Base-by-base conservation (phyloP, 2,888 invertebrate species). In the Tridacna gigas region DNA sequence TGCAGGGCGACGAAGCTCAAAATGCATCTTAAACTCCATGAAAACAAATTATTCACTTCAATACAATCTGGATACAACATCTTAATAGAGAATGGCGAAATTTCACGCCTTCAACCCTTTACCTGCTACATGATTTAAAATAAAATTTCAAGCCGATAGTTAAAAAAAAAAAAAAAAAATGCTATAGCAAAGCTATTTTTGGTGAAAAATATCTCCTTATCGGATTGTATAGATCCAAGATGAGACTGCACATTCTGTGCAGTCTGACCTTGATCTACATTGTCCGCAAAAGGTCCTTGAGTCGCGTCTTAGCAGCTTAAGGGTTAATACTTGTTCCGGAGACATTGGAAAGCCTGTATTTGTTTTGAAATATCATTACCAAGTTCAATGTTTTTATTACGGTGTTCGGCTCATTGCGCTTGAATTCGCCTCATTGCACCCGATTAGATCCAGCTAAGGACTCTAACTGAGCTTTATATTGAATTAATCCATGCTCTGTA, bases 101-200 rank as follows among this genome's bases (percentile, higher is more conserved):
- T 82, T 82, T 85, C 82, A 85, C 82, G 78, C 85, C 82, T 67
- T 71, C 48, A 63, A 85, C 85, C n/a, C n/a, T n/a, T n/a, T n/a
- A n/a, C n/a, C n/a, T n/a, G n/a, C n/a, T n/a, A n/a, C n/a, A n/a
- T n/a, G n/a, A n/a, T n/a, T n/a, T n/a, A n/a, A n/a, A n/a, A n/a
- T n/a, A n/a, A n/a, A n/a, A n/a, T n/a, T n/a, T n/a, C n/a, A n/a
- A n/a, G n/a, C n/a, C n/a, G n/a, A n/a, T n/a, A n/a, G n/a, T n/a
- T n/a, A n/a, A n/a, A n/a, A n/a, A n/a, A n/a, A n/a, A n/a, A n/a
- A n/a, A n/a, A n/a, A n/a, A n/a, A n/a, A n/a, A n/a, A n/a, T n/a
- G n/a, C n/a, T n/a, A n/a, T n/a, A n/a, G n/a, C n/a, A n/a, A n/a
- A n/a, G n/a, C n/a, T n/a, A n/a, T n/a, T n/a, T n/a, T n/a, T n/a